Conservation (phyloP, 2,797 vertebrate genomes). For the Microchirus variegatus region DNA sequence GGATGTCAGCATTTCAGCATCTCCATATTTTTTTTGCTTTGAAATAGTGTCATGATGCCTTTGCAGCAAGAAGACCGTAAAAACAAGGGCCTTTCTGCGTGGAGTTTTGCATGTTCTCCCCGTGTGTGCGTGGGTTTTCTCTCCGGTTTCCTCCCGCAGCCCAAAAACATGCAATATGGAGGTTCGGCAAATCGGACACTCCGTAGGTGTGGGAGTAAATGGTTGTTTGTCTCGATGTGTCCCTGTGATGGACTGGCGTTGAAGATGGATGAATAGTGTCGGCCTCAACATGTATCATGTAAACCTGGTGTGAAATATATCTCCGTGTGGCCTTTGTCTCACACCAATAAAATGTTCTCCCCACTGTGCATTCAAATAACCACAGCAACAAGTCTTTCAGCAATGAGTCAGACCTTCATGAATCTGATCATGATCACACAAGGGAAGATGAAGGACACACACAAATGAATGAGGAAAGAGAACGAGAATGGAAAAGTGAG, state of each 20-base stretch:
- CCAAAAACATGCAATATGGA: no score
- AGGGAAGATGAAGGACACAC: slow-evolving; percentile 37
- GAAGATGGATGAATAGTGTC: no score
- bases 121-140: no score
- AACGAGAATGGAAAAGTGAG: slow-evolving; percentile 77
- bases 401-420: slow-evolving; percentile 54
- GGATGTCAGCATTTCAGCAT: slow-evolving; percentile 13
- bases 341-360: slow-evolving; percentile 26
- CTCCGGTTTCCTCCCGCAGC: no score
- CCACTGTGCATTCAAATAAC: slow-evolving; percentile 29
- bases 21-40: slow-evolving; percentile 38
- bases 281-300: no score
- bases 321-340: not conserved
- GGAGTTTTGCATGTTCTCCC: no score
- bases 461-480: slow-evolving; percentile 38
- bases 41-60: slow-evolving; percentile 15
- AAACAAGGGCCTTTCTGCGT: no score
- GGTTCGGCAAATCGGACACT: no score
- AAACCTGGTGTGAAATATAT: not conserved
- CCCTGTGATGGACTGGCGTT: no score
- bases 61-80: no score
- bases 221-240: no score
- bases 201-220: no score
- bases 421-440: slow-evolving; percentile 32
- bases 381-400: slow-evolving; percentile 36